A percentile compares a stretch with the other conserved stretches of the same genome.
phyloP scores from a whole-genome alignment of 2,113 vertebrate genomes.

The Thalassarche chlororhynchos region DNA sequence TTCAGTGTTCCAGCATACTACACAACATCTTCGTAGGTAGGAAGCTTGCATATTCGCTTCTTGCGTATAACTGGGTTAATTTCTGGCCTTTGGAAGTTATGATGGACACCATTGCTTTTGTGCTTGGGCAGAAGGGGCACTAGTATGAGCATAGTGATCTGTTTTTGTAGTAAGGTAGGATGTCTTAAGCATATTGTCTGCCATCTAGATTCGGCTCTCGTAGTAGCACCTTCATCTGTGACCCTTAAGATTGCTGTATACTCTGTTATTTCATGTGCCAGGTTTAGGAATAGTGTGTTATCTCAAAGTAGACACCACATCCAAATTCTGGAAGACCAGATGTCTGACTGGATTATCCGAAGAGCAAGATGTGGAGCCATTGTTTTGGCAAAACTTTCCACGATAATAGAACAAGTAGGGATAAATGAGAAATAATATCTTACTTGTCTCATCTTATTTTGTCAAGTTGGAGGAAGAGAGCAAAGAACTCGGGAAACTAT shows the following conservation, averaged over 20 bases:
- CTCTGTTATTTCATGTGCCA: background rate
- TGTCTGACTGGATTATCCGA: background rate
- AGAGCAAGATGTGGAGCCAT: background rate
- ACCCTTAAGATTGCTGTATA: background rate
- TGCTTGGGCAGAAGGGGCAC: background rate
- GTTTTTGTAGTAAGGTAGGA: background rate
- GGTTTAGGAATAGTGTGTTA: background rate
- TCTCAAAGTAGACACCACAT: background rate
- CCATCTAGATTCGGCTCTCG: background rate
- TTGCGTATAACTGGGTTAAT: background rate
- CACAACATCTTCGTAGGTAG: rapidly evolving
- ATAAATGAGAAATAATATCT: background rate
- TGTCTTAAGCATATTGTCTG: background rate
- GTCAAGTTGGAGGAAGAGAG: background rate
- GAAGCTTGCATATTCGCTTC: background rate
- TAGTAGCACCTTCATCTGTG: background rate
- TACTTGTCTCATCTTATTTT: background rate
- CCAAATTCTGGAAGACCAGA: background rate
- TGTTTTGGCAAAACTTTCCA: background rate
- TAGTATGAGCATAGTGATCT: background rate
- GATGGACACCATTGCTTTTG: background rate
- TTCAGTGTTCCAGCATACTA: background rate
- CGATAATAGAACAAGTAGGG: background rate
- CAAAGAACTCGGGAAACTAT: background rate
- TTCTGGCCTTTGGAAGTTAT: background rate